A percentile compares a stretch with the other conserved stretches of the same genome.
Conservation (phyloP, 2,888 invertebrate genomes). For the Catocala nupta region DNA sequence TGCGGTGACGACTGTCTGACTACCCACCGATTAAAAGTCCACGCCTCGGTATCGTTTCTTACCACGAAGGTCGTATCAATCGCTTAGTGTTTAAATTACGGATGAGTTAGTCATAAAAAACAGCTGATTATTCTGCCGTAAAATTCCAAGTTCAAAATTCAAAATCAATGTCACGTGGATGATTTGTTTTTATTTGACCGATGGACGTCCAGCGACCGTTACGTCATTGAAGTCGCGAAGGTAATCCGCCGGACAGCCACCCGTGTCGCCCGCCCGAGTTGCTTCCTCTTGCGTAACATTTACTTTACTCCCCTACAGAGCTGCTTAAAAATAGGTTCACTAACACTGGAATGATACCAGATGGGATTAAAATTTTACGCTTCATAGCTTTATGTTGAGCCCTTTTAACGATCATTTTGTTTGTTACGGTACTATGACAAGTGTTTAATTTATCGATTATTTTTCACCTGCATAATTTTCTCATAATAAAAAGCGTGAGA, state of each 20-base stretch:
- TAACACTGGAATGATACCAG: conserved; percentile 31
- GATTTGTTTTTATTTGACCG: conserved; percentile 54
- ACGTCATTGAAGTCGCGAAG: conserved; percentile 69
- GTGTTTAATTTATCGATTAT: conserved; percentile 41
- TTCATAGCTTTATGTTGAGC: conserved; percentile 27
- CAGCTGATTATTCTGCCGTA: conserved; percentile 51
- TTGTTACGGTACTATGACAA: conserved; percentile 42
- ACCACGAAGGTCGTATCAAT: conserved; percentile 30
- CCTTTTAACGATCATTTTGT: conserved; percentile 29
- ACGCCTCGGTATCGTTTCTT: conserved; percentile 29
- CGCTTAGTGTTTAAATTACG: conserved; percentile 20
- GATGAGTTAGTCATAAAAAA: conserved; percentile 34
- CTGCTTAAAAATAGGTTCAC: conserved; percentile 34
- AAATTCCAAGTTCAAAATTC: conserved; percentile 63
- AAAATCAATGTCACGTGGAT: conserved; percentile 70
- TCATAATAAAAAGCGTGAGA: conserved; percentile 25
- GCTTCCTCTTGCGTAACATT: conserved; percentile 72
- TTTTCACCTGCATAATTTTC: conserved; percentile 33
- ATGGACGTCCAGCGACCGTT: conserved; percentile 62
- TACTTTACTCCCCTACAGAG: conserved; percentile 52
- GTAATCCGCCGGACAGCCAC: conserved; percentile 60
- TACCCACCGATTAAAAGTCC: conserved; percentile 23
- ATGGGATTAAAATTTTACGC: conserved; percentile 32
- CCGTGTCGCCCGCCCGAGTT: conserved; percentile 70
- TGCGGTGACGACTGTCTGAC: conserved; percentile 34